phyloP scores from a whole-genome alignment of 2,797 vertebrate genomes.

The Pangasius sanitwongsei region DNA sequence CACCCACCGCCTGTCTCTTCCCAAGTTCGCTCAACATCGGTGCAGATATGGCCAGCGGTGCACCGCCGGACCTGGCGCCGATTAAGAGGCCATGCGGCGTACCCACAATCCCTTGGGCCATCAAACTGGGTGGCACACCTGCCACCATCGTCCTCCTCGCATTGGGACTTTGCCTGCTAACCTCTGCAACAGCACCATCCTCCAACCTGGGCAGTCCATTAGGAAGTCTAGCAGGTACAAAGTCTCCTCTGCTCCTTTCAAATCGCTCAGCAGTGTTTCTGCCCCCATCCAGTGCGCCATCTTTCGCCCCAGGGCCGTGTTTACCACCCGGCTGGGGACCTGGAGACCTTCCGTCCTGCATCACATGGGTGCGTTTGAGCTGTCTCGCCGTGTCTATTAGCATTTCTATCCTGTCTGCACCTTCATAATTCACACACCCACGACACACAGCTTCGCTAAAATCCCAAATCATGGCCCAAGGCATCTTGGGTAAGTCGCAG shows the following conservation, averaged over 20 bases:
- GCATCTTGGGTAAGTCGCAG: conserved; percentile 91
- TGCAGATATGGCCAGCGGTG: conserved; percentile 75
- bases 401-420: conserved; percentile 86
- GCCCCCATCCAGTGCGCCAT: conserved; percentile 64
- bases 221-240: conserved; percentile 76
- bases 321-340: conserved; percentile 80
- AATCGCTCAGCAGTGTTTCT: conserved; percentile 73
- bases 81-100: conserved; percentile 76
- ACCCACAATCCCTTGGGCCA: conserved; percentile 77
- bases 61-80: conserved; percentile 66
- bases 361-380: conserved; percentile 81
- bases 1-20: conserved; percentile 71
- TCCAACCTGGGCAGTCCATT: conserved; percentile 81
- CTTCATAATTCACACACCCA: conserved; percentile 92
- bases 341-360: conserved; percentile 84
- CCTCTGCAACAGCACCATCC: conserved; percentile 75
- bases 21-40: conserved; percentile 80
- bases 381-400: conserved; percentile 86
- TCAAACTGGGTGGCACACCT: conserved; percentile 77
- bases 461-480: conserved; percentile 92
- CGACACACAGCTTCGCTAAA: conserved; percentile 91
- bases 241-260: conserved; percentile 72
- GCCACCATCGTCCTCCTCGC: conserved; percentile 78
- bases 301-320: conserved; percentile 69
- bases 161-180: conserved; percentile 80